Conservation (phyloP, 2,797 vertebrate genomes). For the Gila robusta region DNA sequence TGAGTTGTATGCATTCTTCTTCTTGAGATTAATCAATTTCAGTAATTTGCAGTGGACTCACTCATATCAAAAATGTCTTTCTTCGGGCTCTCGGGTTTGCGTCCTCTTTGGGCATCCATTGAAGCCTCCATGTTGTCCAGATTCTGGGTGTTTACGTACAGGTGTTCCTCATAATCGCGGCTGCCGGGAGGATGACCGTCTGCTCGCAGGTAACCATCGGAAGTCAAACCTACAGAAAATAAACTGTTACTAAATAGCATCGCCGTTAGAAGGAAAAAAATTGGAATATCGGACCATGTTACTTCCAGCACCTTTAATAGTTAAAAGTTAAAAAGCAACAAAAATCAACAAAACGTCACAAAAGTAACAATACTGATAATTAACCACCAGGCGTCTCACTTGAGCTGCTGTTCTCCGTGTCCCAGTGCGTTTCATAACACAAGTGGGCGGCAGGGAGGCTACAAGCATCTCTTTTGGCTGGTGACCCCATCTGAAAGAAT, state of each 20-base stretch:
- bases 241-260: neutral
- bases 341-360: neutral
- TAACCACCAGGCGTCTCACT: conserved; percentile 77
- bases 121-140: conserved; percentile 78
- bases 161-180: conserved; percentile 91
- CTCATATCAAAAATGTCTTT: conserved; percentile 98
- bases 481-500: conserved; percentile 77
- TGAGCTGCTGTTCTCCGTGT: conserved; percentile 80
- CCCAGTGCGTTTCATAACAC: conserved; percentile 87
- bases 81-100: conserved; percentile 85
- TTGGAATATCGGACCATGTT: neutral
- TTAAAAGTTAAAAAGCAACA: neutral
- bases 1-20: neutral
- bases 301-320: neutral
- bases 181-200: conserved; percentile 81
- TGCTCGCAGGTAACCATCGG: conserved; percentile 90
- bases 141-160: conserved; percentile 94
- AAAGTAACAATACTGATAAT: conserved; percentile 32
- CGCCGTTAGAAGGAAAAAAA: neutral
- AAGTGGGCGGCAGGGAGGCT: conserved; percentile 76
- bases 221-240: conserved; percentile 72
- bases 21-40: neutral
- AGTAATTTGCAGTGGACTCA: conserved; percentile 70
- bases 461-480: conserved; percentile 77
- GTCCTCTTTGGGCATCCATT: neutral